phyloP scores from a whole-genome alignment of 1,140 invertebrate species.

The Drosophila repletoides region DNA sequence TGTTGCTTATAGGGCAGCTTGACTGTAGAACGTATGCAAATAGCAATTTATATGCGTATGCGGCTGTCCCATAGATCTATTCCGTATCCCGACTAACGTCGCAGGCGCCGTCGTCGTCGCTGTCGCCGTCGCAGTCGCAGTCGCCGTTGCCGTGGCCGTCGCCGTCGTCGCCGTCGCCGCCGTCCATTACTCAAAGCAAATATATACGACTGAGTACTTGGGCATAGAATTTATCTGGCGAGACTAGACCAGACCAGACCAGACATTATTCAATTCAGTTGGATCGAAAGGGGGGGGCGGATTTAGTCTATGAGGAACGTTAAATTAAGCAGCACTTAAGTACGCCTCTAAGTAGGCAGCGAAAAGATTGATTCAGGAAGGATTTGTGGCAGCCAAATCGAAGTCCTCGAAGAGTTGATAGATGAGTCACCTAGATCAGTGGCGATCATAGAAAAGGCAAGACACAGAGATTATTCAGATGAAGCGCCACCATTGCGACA shows the following conservation, averaged over 20 bases:
- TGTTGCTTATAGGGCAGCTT: neutral
- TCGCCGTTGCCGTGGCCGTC: constrained; percentile 11
- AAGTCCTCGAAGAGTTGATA: neutral
- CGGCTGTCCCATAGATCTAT: constrained; percentile 28
- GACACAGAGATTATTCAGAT: constrained; percentile 13
- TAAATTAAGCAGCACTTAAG: neutral
- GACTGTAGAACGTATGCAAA: constrained; percentile 19
- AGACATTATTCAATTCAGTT: constrained; percentile 58
- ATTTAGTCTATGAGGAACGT: neutral
- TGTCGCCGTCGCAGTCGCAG: no score
- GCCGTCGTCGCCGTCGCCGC: constrained; percentile 15
- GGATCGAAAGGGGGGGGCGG: neutral
- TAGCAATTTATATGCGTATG: constrained; percentile 26
- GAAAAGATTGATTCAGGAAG: neutral
- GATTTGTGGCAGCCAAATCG: neutral
- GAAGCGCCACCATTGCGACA: constrained; percentile 67
- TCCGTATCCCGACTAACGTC: constrained; percentile 15
- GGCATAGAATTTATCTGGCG: constrained; percentile 37
- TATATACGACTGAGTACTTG: no score
- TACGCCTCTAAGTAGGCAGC: constrained; percentile 61
- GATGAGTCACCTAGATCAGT: constrained; percentile 34
- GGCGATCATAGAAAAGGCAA: neutral
- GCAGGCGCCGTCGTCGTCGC: constrained; percentile 14
- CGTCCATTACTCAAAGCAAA: constrained; percentile 64
- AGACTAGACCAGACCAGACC: constrained; percentile 44